A percentile compares a stretch with the other conserved stretches of the same genome.
phyloP scores from a whole-genome alignment of 2,797 vertebrate species.

The Malurus splendens region DNA sequence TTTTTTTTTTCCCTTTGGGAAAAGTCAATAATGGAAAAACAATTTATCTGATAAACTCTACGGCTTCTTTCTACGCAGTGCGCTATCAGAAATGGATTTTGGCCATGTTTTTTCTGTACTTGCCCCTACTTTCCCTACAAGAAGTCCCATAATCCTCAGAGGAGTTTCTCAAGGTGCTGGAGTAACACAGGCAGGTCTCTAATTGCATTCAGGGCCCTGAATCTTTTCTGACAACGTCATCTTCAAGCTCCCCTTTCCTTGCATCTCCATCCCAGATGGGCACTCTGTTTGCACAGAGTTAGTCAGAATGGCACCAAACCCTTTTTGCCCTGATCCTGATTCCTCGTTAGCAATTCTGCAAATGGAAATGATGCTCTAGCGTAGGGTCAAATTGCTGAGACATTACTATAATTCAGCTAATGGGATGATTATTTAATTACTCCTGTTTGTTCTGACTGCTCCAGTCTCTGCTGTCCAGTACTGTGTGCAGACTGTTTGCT shows the following conservation, averaged over 20 bases:
- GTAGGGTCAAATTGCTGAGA: background rate
- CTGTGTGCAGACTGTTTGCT: background rate
- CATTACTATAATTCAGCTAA: slow-evolving; percentile 31
- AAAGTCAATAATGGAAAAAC: background rate
- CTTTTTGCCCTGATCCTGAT: background rate
- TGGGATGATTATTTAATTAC: slow-evolving; percentile 3
- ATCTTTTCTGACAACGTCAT: background rate
- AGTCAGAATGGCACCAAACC: background rate
- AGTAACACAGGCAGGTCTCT: background rate
- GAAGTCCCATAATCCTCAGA: background rate
- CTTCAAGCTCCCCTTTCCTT: background rate
- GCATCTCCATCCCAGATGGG: background rate
- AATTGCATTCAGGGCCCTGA: background rate
- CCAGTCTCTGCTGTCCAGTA: background rate
- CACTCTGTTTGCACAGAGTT: background rate
- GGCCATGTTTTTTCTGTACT: background rate
- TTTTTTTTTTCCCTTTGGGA: background rate
- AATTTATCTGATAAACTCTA: background rate
- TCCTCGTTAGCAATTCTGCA: background rate
- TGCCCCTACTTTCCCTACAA: background rate
- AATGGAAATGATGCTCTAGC: background rate
- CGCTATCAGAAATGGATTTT: background rate
- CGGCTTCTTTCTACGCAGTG: background rate
- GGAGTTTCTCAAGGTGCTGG: background rate
- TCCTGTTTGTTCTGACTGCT: slow-evolving; percentile 15